These are phyloP conservation scores for Sitophilus oryzae DNA, from an alignment of 1,140 invertebrate genomes.

Conservation along the genomic window DNA sequence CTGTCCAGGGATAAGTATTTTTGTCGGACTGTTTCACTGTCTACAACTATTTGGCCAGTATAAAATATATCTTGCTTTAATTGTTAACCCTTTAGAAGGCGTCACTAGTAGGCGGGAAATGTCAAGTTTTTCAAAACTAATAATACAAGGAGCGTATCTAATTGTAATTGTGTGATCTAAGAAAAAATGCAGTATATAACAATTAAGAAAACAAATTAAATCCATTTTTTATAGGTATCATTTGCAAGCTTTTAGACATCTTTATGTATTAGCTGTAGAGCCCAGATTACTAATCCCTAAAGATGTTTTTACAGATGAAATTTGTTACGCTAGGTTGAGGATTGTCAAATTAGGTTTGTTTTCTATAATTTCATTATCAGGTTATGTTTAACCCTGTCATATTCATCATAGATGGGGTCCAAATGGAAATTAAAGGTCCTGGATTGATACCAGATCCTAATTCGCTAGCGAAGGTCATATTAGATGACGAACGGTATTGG, in stretches of 20 bases:
- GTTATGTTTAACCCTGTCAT: not conserved
- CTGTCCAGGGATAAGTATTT: no score
- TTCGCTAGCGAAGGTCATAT: conserved; percentile 66
- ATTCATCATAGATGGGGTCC: conserved; percentile 3
- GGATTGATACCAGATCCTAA: conserved; percentile 80
- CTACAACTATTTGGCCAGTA: no score
- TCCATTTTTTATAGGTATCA: conserved; percentile 67
- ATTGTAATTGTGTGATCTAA: no score
- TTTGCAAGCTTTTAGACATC: conserved; percentile 89
- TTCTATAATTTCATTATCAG: not conserved
- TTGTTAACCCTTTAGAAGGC: no score
- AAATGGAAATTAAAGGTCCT: conserved; percentile 61
- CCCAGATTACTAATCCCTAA: conserved; percentile 79
- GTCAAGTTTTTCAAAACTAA: no score
- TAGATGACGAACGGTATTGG: conserved; percentile 84
- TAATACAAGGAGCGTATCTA: no score
- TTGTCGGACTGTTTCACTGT: no score
- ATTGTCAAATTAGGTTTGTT: conserved; percentile 48
- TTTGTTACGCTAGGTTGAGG: conserved; percentile 75
- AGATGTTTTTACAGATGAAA: conserved; percentile 71
- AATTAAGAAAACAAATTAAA: not conserved
- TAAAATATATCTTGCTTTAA: no score
- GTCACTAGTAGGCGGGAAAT: no score
- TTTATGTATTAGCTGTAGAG: conserved; percentile 91
- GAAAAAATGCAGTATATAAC: not conserved